Evolutionary conservation across 2,888 invertebrate genomes (phyloP).

Genomic region (Lysandra coridon): DNA sequence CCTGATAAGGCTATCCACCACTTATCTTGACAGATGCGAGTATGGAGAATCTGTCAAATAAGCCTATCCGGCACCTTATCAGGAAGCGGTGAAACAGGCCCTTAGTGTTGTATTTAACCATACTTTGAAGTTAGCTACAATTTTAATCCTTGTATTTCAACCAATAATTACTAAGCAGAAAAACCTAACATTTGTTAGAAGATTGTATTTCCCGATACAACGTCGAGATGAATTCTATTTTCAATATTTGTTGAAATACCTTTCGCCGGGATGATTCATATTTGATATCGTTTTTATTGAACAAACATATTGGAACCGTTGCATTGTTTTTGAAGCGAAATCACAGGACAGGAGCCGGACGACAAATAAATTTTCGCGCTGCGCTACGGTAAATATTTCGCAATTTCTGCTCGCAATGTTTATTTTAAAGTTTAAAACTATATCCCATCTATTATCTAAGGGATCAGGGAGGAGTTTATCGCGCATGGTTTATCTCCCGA

Average conservation of each 20-base stretch:
- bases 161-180: neutral
- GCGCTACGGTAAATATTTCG: slow-evolving; percentile 15
- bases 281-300: slow-evolving; percentile 26
- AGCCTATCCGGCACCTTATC: no score
- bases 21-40: no score
- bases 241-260: slow-evolving; percentile 16
- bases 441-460: slow-evolving; percentile 1
- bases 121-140: neutral
- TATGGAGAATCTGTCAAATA: no score
- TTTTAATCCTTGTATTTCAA: neutral
- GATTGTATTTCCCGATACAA: neutral
- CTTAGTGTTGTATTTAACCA: no score
- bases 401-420: slow-evolving; percentile 2
- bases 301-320: slow-evolving; percentile 27
- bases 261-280: slow-evolving; percentile 11
- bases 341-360: slow-evolving; percentile 11
- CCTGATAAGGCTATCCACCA: no score
- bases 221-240: neutral
- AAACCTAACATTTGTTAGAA: neutral
- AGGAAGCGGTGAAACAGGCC: no score
- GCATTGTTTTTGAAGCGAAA: slow-evolving; percentile 23
- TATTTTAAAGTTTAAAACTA: slow-evolving; percentile 19
- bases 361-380: slow-evolving; percentile 25
- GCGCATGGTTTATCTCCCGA: slow-evolving; percentile 9
- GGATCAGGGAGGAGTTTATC: slow-evolving; percentile 13